These are phyloP conservation scores for Trachymyrmex septentrionalis DNA, from an alignment of 1,140 invertebrate genomes.

Conservation along the genomic window DNA sequence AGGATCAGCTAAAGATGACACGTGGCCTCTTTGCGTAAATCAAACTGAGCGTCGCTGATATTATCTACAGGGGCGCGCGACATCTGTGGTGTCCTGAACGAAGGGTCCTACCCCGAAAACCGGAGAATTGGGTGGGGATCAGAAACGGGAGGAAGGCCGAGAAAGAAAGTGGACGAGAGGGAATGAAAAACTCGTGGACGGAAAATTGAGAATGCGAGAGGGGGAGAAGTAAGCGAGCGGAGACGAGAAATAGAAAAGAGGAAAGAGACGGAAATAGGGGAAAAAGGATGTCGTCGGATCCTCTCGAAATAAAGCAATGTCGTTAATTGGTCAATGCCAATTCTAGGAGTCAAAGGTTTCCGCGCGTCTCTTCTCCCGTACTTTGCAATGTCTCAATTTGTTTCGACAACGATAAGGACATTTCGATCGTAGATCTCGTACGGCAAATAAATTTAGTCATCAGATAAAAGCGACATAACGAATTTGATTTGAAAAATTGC, in stretches of 20 bases:
- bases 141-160: constrained; percentile 1
- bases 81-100: constrained; percentile 75
- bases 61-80: constrained; percentile 71
- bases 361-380: background rate
- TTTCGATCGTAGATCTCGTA: constrained; percentile 5
- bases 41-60: constrained; percentile 61
- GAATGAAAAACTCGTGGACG: constrained; percentile 58
- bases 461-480: background rate
- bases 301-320: constrained; percentile 49
- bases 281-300: constrained; percentile 4
- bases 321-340: constrained; percentile 53
- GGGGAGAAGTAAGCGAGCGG: background rate
- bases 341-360: constrained; percentile 47
- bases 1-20: constrained; percentile 19
- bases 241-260: background rate
- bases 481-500: background rate
- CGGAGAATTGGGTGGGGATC: constrained; percentile 15
- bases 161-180: constrained; percentile 18
- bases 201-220: constrained; percentile 20
- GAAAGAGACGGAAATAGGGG: background rate
- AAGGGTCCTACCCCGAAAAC: constrained; percentile 71
- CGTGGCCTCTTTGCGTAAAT: constrained; percentile 2
- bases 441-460: background rate
- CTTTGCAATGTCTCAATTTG: constrained; percentile 48
- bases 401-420: constrained; percentile 21